Evolutionary conservation across 1,140 invertebrate genomes (phyloP).

Genomic region (Dendroctonus valens): DNA sequence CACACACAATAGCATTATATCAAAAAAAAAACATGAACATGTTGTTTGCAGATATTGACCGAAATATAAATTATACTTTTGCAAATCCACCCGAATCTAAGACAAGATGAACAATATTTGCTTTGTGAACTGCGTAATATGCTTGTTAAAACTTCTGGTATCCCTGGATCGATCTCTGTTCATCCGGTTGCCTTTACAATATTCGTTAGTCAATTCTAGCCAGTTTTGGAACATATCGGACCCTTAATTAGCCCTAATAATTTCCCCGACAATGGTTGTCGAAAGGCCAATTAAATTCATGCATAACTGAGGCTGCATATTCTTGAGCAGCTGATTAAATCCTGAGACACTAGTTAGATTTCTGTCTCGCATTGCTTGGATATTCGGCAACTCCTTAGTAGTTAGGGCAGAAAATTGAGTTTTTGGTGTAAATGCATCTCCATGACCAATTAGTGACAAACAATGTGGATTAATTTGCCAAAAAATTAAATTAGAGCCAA

Average conservation of each 20-base stretch:
- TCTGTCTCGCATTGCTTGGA: constrained; percentile 11
- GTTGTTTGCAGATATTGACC: too few relatives aligned
- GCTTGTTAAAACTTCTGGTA: constrained; percentile 16
- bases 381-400: neutral
- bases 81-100: too few relatives aligned
- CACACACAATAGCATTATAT: too few relatives aligned
- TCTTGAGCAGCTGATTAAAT: constrained; percentile 23
- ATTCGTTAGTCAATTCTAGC: constrained; percentile 16
- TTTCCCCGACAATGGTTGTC: constrained; percentile 22
- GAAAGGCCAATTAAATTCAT: constrained; percentile 29
- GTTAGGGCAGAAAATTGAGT: too few relatives aligned
- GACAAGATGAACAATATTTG: neutral
- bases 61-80: neutral
- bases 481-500: too few relatives aligned
- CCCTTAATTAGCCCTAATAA: constrained; percentile 25
- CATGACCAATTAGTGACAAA: too few relatives aligned
- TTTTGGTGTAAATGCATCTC: too few relatives aligned
- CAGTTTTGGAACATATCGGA: constrained; percentile 18
- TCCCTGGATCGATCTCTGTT: constrained; percentile 8
- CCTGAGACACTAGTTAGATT: constrained; percentile 11
- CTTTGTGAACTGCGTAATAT: constrained; percentile 3
- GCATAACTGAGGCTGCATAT: constrained; percentile 23
- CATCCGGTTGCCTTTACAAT: constrained; percentile 8
- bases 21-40: too few relatives aligned
- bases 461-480: too few relatives aligned